Evolutionary conservation across 2,797 vertebrate genomes (phyloP), one percentile per base, ranked within the genome.

Genomic region (Chelon labrosus): DNA sequence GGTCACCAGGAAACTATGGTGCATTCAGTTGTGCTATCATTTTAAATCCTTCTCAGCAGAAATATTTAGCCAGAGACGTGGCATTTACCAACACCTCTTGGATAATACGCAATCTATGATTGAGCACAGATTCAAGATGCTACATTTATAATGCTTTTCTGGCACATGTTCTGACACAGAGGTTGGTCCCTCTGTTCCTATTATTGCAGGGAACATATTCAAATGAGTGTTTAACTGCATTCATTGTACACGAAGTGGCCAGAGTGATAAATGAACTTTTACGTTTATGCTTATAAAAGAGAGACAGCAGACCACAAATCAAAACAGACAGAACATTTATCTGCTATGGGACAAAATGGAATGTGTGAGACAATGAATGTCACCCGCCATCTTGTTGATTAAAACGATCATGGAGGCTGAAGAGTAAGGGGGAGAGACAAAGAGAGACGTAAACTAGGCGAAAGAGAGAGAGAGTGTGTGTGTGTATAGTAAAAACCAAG

Each of bases 221-320:
- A 94, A 93, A 93, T 92, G 75, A 91, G 87, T 58, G 83, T 93
- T 91, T 93, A 93, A 94, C 84, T 80, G 77, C 80, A 83, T 89
- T 90, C 63, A 88, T 67, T 88, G 77, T 89, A 78, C 83, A 80
- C 53, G 80, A 88, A 88, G 66, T 69, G 77, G 54, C 27, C 72
- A 7, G 22, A 51, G 70, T 92, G 80, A 93, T 92, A 82, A 86
- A 93, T 86, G 46, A 71, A 75, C 41, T 62, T 88, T 90, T 79
- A 88, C 82, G 74, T 89, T 90, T 73, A 85, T 90, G 68, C 73
- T 83, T 79, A 82, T 83, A 76, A 82, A 84, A 77, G 72, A 82
- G 75, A 86, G 85, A 89, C 86, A 74, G 77, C 47, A 17, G 66
- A 74, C 73, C 63, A 83, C 87, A 93, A 94, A 94, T 93, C 92